phyloP scores from a whole-genome alignment of 2,113 vertebrate genomes.

The Nansenia antarctica region DNA sequence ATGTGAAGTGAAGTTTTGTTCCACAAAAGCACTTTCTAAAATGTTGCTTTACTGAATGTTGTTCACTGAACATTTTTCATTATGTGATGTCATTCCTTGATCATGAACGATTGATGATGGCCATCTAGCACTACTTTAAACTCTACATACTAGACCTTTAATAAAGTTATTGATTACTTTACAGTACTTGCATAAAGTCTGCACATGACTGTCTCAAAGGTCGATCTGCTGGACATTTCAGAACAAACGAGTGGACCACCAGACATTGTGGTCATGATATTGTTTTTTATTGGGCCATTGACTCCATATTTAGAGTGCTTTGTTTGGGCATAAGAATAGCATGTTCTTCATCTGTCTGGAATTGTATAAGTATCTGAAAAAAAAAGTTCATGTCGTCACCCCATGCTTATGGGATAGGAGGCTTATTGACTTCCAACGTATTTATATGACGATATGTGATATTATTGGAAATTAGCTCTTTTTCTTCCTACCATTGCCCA shows the following conservation, averaged over 20 bases:
- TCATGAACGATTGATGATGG: too few species aligned
- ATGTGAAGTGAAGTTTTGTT: too few species aligned
- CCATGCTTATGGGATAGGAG: neutral
- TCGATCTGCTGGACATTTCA: neutral
- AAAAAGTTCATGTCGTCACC: slow-evolving; percentile 2
- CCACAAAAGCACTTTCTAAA: too few species aligned
- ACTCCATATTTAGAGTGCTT: neutral
- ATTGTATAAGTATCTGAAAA: slow-evolving; percentile 2
- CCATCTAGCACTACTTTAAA: too few species aligned
- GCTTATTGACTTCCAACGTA: slow-evolving; percentile 18
- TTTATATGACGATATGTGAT: slow-evolving; percentile 28
- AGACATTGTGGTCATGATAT: neutral
- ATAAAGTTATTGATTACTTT: too few species aligned
- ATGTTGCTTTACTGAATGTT: too few species aligned
- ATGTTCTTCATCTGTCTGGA: neutral
- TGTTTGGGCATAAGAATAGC: slow-evolving; percentile 1
- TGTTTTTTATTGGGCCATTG: neutral
- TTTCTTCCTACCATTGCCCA: neutral
- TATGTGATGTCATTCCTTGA: too few species aligned
- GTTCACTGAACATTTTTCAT: too few species aligned
- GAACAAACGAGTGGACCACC: neutral
- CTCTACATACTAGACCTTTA: too few species aligned
- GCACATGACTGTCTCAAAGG: too few species aligned
- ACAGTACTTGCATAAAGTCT: too few species aligned
- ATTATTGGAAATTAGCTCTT: slow-evolving; percentile 15